phyloP scores from a whole-genome alignment of 2,797 vertebrate genomes.

The Gastrophryne carolinensis region DNA sequence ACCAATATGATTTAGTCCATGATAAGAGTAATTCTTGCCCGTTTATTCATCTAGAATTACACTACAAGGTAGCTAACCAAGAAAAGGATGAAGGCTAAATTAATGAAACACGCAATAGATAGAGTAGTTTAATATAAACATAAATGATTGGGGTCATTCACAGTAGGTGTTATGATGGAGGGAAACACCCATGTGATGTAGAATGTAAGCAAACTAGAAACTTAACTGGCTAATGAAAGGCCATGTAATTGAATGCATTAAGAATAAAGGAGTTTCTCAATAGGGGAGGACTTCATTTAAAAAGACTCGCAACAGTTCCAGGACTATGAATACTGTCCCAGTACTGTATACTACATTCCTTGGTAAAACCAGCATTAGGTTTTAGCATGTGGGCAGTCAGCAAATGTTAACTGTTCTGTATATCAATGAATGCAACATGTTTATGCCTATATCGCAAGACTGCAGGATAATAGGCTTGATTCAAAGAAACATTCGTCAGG shows the following conservation, averaged over 20 bases:
- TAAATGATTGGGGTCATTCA: conserved; percentile 17
- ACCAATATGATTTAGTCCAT: not conserved
- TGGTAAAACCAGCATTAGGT: no score
- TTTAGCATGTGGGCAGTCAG: no score
- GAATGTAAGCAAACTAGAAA: conserved; percentile 20
- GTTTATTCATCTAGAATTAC: not conserved
- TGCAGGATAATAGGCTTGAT: no score
- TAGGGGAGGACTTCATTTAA: not conserved
- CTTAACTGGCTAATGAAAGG: not conserved
- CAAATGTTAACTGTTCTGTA: no score
- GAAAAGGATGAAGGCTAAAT: not conserved
- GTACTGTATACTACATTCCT: no score
- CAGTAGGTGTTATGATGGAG: conserved; percentile 28
- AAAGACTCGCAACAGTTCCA: not conserved
- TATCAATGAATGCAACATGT: no score
- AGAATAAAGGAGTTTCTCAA: conserved; percentile 7
- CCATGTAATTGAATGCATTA: not conserved
- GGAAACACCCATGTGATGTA: conserved; percentile 22
- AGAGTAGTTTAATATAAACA: conserved; percentile 25
- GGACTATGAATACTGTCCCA: conserved; percentile 1
- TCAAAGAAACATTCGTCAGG: no score
- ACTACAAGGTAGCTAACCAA: not conserved
- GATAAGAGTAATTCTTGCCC: not conserved
- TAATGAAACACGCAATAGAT: conserved; percentile 23
- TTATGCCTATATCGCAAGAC: no score